Conservation (phyloP, 2,797 vertebrate genomes). For the Spheniscus humboldti region DNA sequence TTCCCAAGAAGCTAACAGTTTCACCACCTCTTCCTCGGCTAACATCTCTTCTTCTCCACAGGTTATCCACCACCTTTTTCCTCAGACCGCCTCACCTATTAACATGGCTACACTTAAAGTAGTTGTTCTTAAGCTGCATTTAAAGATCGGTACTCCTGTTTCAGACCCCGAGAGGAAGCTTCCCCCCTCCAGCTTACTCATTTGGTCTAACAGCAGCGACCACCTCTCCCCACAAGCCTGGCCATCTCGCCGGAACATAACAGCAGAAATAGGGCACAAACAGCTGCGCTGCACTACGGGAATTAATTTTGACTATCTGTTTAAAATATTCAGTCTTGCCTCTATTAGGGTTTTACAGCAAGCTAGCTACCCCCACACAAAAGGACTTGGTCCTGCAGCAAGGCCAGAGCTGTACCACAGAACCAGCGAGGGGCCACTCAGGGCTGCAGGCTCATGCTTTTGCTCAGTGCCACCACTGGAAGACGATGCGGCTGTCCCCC, state of each 20-base stretch:
- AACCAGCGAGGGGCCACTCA: fast-evolving
- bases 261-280: not conserved
- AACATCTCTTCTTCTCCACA: not conserved
- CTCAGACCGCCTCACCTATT: not conserved
- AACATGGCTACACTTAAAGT: not conserved
- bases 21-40: not conserved
- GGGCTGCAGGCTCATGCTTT: not conserved
- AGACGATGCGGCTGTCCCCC: fast-evolving
- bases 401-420: not conserved
- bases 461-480: not conserved
- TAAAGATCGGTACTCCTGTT: not conserved
- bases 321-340: not conserved
- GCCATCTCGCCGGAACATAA: not conserved
- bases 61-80: not conserved
- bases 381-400: not conserved
- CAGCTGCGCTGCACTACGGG: not conserved
- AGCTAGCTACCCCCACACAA: not conserved
- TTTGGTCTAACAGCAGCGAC: not conserved
- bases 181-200: not conserved
- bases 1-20: not conserved
- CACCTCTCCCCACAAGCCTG: not conserved
- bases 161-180: not conserved
- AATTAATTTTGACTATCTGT: not conserved
- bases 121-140: not conserved
- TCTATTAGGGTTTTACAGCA: not conserved